Evolutionary conservation across 2,888 invertebrate genomes (phyloP).

Genomic region (Cerastis leucographa): DNA sequence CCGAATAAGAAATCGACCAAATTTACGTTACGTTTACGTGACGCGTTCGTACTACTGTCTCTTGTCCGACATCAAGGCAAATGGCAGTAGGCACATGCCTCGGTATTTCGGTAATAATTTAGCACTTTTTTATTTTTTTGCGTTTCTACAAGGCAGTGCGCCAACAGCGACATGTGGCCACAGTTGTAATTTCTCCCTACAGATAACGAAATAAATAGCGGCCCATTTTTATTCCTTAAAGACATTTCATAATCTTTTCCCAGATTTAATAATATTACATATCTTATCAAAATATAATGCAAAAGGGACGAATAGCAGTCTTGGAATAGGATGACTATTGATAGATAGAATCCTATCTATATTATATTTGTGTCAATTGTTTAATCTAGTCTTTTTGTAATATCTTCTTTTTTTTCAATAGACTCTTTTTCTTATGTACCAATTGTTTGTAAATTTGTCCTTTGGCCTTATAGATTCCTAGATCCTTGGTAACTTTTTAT

Average conservation of each 20-base stretch:
- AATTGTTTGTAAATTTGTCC: too few species aligned
- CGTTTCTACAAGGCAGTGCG: neutral
- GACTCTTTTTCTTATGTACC: too few species aligned
- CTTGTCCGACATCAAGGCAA: neutral
- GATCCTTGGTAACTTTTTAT: too few species aligned
- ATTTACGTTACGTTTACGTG: neutral
- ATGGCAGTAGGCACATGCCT: too few species aligned
- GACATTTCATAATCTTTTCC: neutral
- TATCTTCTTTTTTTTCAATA: too few species aligned
- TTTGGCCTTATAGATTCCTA: too few species aligned
- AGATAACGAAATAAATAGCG: neutral
- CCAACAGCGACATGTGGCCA: neutral
- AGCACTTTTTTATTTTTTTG: neutral
- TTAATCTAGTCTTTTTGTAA: too few species aligned
- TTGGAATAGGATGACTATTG: too few species aligned
- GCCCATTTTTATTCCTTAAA: neutral
- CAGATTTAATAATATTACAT: neutral
- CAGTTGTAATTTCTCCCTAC: neutral
- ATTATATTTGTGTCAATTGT: too few species aligned
- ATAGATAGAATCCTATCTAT: too few species aligned
- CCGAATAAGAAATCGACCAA: neutral
- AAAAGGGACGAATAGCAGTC: too few species aligned
- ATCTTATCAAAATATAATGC: neutral
- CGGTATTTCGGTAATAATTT: neutral
- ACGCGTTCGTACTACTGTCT: neutral